Conservation (phyloP, 2,113 vertebrate species). For the Dryoscopus gambensis region DNA sequence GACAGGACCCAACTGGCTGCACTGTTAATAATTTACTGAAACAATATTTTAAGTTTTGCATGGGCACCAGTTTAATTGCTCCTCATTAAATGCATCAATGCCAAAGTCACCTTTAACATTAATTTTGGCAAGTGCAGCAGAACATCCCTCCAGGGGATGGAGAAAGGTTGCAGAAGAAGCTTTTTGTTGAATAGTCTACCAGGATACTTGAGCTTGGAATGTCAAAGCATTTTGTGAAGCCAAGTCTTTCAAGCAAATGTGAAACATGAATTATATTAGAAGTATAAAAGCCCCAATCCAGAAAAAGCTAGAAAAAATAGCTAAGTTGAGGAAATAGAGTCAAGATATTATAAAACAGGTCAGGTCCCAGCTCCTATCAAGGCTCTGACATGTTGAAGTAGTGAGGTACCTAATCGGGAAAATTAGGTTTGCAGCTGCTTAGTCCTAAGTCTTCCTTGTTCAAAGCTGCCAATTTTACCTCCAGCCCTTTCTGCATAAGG, state of each 20-base stretch:
- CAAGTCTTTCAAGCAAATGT: not conserved
- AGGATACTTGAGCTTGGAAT: not conserved
- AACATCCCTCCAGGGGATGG: not conserved
- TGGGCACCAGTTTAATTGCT: not conserved
- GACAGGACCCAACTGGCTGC: not conserved
- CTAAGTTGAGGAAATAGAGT: not conserved
- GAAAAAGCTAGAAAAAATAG: not conserved
- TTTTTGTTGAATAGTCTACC: not conserved
- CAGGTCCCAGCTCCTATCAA: not conserved
- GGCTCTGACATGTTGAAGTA: not conserved
- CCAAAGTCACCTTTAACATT: constrained; percentile 42
- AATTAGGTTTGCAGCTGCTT: not conserved
- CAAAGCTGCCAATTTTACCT: not conserved
- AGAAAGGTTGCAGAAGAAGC: not conserved
- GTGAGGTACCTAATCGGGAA: not conserved
- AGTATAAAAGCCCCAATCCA: not conserved
- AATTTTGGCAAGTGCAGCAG: not conserved
- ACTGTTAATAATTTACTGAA: constrained; percentile 42
- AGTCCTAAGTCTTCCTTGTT: not conserved
- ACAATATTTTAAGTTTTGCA: constrained; percentile 1
- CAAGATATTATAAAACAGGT: not conserved
- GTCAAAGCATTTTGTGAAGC: not conserved
- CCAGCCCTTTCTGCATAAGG: not conserved
- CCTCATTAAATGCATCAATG: not conserved
- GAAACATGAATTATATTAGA: not conserved